Evolutionary conservation across 2,797 vertebrate genomes (phyloP).

Genomic region (Phataginus tetradactyla): DNA sequence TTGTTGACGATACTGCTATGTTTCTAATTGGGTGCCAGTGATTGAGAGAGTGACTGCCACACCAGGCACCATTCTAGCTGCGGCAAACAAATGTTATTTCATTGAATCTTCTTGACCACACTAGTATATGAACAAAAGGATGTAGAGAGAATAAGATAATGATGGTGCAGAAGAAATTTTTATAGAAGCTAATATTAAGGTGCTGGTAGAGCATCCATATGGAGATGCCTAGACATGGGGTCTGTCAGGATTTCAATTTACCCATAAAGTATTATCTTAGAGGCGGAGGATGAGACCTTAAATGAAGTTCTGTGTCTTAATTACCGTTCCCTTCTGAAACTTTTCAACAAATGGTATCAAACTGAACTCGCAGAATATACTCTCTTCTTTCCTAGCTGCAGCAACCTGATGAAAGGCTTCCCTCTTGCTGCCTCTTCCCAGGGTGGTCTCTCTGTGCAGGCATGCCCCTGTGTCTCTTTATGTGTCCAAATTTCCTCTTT

Average conservation of each 20-base stretch:
- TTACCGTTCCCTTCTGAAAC: background rate
- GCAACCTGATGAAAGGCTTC: background rate
- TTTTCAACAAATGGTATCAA: background rate
- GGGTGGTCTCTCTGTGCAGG: background rate
- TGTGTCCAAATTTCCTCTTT: background rate
- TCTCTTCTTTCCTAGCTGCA: background rate
- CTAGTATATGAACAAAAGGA: background rate
- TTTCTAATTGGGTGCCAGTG: background rate
- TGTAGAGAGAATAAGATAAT: background rate
- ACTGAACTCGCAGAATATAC: background rate
- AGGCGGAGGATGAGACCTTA: background rate
- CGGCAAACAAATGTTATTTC: background rate
- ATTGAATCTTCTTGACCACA: background rate
- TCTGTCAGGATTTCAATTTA: background rate
- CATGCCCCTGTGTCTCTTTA: background rate
- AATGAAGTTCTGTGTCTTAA: background rate
- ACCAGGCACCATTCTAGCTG: too few species aligned
- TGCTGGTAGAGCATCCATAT: background rate
- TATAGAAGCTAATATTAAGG: background rate
- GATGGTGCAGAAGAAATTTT: background rate
- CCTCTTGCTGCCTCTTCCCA: background rate
- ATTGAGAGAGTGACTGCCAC: background rate
- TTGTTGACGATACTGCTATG: background rate
- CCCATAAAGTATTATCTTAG: background rate
- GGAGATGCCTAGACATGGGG: background rate